Evolutionary conservation across 2,113 vertebrate genomes (phyloP).

Genomic region (Phrynosoma platyrhinos): DNA sequence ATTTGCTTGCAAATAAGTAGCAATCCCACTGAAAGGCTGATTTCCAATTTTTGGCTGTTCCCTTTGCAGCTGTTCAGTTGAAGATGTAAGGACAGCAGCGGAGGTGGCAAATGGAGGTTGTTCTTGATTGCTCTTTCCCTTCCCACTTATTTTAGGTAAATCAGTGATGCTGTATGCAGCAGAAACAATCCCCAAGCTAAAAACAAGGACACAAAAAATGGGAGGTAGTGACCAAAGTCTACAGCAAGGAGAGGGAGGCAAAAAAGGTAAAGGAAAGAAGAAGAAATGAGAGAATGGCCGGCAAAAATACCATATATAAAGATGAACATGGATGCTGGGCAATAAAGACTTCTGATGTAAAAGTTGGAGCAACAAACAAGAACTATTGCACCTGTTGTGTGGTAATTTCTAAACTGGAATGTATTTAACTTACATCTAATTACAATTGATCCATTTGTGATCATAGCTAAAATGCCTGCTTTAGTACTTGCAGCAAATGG

Average conservation of each 20-base stretch:
- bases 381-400: slow-evolving; percentile 41
- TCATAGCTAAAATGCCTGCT: not conserved
- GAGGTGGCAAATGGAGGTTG: not conserved
- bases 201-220: slow-evolving; percentile 93
- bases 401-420: slow-evolving; percentile 49
- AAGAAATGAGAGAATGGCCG: slow-evolving; percentile 78
- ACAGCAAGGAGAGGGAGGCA: slow-evolving; percentile 92
- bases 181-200: slow-evolving; percentile 97
- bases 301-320: not conserved
- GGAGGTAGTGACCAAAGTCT: slow-evolving; percentile 86
- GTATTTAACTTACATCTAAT: slow-evolving; percentile 50
- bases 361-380: slow-evolving; percentile 26
- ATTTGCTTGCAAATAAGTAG: not conserved
- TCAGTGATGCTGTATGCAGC: slow-evolving; percentile 93
- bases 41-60: not conserved
- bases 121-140: not conserved
- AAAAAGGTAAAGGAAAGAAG: slow-evolving; percentile 99
- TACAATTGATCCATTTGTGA: slow-evolving; percentile 46
- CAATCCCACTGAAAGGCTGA: not conserved
- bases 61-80: not conserved
- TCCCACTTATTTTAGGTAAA: slow-evolving; percentile 81
- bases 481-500: slow-evolving; percentile 27
- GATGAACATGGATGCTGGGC: not conserved
- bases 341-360: slow-evolving; percentile 25
- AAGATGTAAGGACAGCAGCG: not conserved